Evolutionary conservation across 2,888 invertebrate genomes (phyloP).

Genomic region (Drosophila diplacantha): DNA sequence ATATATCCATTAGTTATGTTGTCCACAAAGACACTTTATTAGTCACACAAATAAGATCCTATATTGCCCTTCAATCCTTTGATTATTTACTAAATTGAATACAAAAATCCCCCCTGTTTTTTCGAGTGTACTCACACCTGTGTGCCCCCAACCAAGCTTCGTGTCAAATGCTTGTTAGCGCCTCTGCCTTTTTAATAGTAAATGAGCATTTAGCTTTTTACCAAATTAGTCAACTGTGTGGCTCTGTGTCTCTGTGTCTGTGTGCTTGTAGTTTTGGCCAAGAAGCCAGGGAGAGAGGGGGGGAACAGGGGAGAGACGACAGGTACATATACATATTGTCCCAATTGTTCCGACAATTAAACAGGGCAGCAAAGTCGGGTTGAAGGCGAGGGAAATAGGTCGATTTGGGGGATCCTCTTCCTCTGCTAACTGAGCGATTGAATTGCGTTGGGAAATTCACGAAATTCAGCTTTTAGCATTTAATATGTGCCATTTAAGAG

Average conservation of each 20-base stretch:
- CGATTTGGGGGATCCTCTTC: not conserved
- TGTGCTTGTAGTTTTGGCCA: slow-evolving; percentile 11
- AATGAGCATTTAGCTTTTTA: slow-evolving; percentile 62
- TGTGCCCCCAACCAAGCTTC: slow-evolving; percentile 15
- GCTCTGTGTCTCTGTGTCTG: slow-evolving; percentile 2
- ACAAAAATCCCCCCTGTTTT: not conserved
- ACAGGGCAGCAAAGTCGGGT: slow-evolving; percentile 9
- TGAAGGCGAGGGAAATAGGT: not conserved
- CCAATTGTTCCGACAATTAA: slow-evolving; percentile 24
- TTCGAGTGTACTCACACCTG: slow-evolving; percentile 5
- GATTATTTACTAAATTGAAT: not conserved
- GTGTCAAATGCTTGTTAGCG: slow-evolving; percentile 60
- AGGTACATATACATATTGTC: slow-evolving; percentile 1
- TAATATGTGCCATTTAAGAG: slow-evolving; percentile 10
- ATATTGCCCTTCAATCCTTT: too few relatives aligned
- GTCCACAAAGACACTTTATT: too few relatives aligned
- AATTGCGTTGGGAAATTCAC: slow-evolving; percentile 1
- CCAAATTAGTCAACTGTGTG: slow-evolving; percentile 50
- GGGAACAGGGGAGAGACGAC: not conserved
- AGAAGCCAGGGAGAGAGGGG: not conserved
- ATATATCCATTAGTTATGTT: too few relatives aligned
- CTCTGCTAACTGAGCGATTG: slow-evolving; percentile 22
- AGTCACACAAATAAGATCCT: not conserved
- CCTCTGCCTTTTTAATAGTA: slow-evolving; percentile 54
- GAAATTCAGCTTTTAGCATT: not conserved